Conservation (phyloP, 2,888 invertebrate species). For the Embidobia sp. region DNA sequence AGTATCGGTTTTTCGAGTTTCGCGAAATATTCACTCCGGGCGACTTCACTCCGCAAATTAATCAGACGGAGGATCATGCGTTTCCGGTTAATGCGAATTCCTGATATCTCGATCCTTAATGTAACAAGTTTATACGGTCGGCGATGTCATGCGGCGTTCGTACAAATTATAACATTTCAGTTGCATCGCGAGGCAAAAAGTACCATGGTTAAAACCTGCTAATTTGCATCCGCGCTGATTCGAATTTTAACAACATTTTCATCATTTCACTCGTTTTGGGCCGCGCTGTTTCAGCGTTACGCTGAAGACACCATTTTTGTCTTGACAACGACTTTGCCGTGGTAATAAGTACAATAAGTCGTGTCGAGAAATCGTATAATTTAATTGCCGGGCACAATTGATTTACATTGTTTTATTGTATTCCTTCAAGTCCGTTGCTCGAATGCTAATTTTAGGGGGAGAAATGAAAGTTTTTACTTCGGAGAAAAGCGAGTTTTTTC, state of each 20-base stretch:
- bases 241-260: slow-evolving; percentile 6
- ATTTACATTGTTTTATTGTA: no score
- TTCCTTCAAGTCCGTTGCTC: no score
- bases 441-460: no score
- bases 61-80: slow-evolving; percentile 24
- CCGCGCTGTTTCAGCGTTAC: no score
- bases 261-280: no score
- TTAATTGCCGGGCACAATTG: no score
- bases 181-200: slow-evolving; percentile 24
- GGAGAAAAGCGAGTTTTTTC: no score
- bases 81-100: slow-evolving; percentile 23
- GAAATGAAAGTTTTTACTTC: no score
- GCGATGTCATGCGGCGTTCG: slow-evolving; percentile 15
- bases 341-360: no score
- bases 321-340: no score
- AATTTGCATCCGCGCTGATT: slow-evolving; percentile 22
- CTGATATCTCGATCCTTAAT: slow-evolving; percentile 29
- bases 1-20: slow-evolving; percentile 30
- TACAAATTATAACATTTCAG: slow-evolving; percentile 40
- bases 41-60: slow-evolving; percentile 31
- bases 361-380: no score
- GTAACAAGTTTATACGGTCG: slow-evolving; percentile 42
- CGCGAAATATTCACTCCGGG: slow-evolving; percentile 15
- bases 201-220: slow-evolving; percentile 20
- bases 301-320: no score